Conservation (phyloP, 2,797 vertebrate species). For the Microctenopoma lineatum region DNA sequence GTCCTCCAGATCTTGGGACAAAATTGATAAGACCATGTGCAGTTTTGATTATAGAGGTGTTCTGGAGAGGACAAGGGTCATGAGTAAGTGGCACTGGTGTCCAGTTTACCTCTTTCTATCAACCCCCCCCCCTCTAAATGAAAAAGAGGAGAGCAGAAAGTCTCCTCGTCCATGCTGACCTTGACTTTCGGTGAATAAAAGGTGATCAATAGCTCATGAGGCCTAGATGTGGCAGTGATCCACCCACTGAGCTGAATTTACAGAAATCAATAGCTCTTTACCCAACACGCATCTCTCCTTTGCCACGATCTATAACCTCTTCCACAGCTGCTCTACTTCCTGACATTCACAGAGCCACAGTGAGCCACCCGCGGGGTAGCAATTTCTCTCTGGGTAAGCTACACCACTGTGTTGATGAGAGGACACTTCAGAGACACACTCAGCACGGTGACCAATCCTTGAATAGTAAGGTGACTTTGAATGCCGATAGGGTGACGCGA, state of each 20-base stretch:
- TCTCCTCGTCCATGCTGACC: slow-evolving; percentile 72
- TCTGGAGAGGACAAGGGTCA: slow-evolving; percentile 17
- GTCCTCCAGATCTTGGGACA: slow-evolving; percentile 45
- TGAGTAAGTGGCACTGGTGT: slow-evolving; percentile 24
- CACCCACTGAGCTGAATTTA: slow-evolving; percentile 75
- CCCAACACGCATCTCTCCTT: slow-evolving; percentile 49
- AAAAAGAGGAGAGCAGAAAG: slow-evolving; percentile 35
- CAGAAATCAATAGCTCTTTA: slow-evolving; percentile 76
- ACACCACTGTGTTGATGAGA: slow-evolving; percentile 53
- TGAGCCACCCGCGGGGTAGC: slow-evolving; percentile 45
- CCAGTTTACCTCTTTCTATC: slow-evolving; percentile 12
- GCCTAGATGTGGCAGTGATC: slow-evolving; percentile 57
- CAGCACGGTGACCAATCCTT: slow-evolving; percentile 45
- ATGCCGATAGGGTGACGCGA: slow-evolving; percentile 3
- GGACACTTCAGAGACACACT: slow-evolving; percentile 52
- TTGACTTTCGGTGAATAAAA: slow-evolving; percentile 74
- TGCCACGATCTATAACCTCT: slow-evolving; percentile 70
- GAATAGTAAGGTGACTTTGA: slow-evolving; percentile 71
- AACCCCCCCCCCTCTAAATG: not conserved
- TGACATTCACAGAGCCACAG: slow-evolving; percentile 60
- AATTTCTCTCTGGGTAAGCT: slow-evolving; percentile 56
- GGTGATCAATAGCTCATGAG: slow-evolving; percentile 76
- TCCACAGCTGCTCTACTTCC: slow-evolving; percentile 74
- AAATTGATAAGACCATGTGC: slow-evolving; percentile 42
- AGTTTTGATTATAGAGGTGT: slow-evolving; percentile 14